Base-by-base conservation (phyloP, 2,113 vertebrate genomes). In the Dendropsophus ebraccatus region DNA sequence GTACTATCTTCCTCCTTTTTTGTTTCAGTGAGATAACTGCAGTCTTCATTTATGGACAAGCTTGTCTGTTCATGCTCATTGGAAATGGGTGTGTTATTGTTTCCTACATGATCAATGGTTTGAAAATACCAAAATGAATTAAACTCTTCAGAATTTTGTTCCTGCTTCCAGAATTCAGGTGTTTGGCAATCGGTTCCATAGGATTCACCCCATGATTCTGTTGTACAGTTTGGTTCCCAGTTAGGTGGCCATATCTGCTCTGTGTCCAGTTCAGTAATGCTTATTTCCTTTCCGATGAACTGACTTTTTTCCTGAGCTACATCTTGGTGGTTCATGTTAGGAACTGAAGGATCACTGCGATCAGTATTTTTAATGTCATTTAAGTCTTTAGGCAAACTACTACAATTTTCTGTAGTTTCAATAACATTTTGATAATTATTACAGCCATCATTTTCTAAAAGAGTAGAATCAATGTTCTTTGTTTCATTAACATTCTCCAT, bases 201-300 rank as follows among this genome's bases (percentile, higher is more conserved):
- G 90, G 90, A 90, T 88, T 93, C 92, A 3, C 87, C 89, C 90
- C 92, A 91, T 30, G 89, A 84, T 88, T 90, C 87, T 83, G 58
- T 88, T 91, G 78, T 92, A 82, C 90, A 86, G 80, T 88, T 88
- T 41, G 92, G 92, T 88, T 93, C 92, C 91, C 93, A 94, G 78
- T 89, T 91, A 73, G 89, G 87, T 72, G 91, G 88, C 90, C 91
- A 93, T 87, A 90, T 87, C 82, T 89, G 88, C 83, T 79, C 87
- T 78, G 81, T 11, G 49, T 89, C 87, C 88, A 82, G 83, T 76
- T 85, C 82, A 87, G 90, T 90, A 87, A 95, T 93, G 32, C 17
- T 74, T 37, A 60, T 30, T 23, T 25, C 77, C 54, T 50, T 69
- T 76, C 84, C 85, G 81, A 49, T 0, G 1, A 41, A 62, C 67